These are phyloP conservation scores for Corapipo altera DNA, from an alignment of 2,113 vertebrate species.

Conservation along the genomic window DNA sequence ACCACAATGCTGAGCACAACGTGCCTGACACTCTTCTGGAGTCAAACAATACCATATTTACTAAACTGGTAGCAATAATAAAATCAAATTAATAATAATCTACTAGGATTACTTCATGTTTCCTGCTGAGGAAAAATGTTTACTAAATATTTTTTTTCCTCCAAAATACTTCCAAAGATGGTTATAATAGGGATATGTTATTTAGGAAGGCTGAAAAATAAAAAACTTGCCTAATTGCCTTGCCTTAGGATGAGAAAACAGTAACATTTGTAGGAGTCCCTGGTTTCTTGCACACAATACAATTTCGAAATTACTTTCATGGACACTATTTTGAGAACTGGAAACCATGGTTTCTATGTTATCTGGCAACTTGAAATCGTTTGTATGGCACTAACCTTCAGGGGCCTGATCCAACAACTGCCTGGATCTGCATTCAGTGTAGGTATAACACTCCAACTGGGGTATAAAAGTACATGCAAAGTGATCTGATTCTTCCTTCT, in stretches of 20 bases:
- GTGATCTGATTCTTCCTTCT: not conserved
- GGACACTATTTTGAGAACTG: not conserved
- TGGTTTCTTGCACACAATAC: not conserved
- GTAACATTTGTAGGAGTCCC: not conserved
- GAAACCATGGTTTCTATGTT: not conserved
- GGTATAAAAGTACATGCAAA: not conserved
- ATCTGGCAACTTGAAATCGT: not conserved
- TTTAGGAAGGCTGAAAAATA: not conserved
- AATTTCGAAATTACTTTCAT: not conserved
- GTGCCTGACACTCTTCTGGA: not conserved
- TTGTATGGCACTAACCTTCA: not conserved
- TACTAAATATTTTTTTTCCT: not conserved
- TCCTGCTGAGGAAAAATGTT: not conserved
- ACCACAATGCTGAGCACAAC: not conserved
- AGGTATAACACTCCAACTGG: not conserved
- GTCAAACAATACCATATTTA: not conserved
- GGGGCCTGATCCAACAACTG: not conserved
- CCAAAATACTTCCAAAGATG: not conserved
- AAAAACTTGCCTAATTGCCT: not conserved
- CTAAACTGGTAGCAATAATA: not conserved
- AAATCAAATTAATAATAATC: not conserved
- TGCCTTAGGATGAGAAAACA: not conserved
- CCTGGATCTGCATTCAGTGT: not conserved
- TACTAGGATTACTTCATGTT: not conserved
- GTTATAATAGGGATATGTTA: not conserved